Evolutionary conservation across 2,888 invertebrate genomes (phyloP).

Genomic region (Malachius bipustulatus): DNA sequence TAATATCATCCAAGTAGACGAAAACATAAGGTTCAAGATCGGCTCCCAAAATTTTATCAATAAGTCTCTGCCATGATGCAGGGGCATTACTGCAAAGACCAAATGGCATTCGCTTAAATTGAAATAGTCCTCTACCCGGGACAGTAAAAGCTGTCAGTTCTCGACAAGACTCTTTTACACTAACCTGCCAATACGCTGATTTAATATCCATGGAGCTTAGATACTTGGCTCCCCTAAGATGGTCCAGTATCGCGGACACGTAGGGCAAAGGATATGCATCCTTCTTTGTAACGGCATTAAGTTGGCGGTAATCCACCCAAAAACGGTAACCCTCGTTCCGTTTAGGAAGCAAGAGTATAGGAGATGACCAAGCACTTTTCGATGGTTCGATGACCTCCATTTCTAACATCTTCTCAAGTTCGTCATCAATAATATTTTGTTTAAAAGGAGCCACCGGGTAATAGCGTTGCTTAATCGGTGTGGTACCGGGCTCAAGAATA

Average conservation of each 20-base stretch:
- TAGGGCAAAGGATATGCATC: slow-evolving; percentile 19
- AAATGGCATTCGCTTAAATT: slow-evolving; percentile 13
- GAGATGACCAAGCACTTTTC: no score
- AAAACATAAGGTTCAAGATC: slow-evolving; percentile 18
- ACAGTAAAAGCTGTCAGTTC: slow-evolving; percentile 12
- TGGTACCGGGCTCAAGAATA: background rate
- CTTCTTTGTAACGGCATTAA: slow-evolving; percentile 16
- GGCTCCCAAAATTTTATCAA: slow-evolving; percentile 22
- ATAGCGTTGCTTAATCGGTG: slow-evolving; percentile 6
- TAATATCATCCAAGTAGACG: slow-evolving; percentile 20
- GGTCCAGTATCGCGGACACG: slow-evolving; percentile 22
- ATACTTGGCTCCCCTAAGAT: slow-evolving; percentile 19
- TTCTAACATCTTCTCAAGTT: no score
- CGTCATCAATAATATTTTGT: slow-evolving; percentile 11
- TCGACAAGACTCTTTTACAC: background rate
- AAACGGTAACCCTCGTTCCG: slow-evolving; percentile 21
- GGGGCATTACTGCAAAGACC: slow-evolving; percentile 17
- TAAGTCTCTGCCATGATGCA: slow-evolving; percentile 24
- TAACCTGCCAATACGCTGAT: slow-evolving; percentile 23
- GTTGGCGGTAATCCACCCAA: slow-evolving; percentile 17
- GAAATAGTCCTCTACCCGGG: slow-evolving; percentile 10
- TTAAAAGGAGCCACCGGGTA: slow-evolving; percentile 9
- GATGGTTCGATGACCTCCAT: no score
- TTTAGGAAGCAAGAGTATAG: no score
- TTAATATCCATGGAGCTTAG: slow-evolving; percentile 24